Conservation (phyloP, 30 jellyfish, hydroid and myxozoan genomes). For the Turritopsis rubra region DNA sequence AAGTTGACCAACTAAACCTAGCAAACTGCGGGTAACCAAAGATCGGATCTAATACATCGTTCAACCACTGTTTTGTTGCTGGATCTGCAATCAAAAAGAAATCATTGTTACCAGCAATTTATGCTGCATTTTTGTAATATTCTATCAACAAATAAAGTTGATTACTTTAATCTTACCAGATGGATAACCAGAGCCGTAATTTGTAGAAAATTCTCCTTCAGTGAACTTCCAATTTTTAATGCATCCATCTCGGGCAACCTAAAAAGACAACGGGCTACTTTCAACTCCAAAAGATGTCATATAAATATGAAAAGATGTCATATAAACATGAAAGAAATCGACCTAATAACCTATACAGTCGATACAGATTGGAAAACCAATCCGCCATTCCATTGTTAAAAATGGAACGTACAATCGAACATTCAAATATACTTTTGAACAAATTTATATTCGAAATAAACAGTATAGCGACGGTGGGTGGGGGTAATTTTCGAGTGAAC, state of each 20-base stretch:
- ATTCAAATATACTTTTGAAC: too few species aligned
- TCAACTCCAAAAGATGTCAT: too few species aligned
- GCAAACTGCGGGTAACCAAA: slow-evolving; percentile 93
- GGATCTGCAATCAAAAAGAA: slow-evolving; percentile 55
- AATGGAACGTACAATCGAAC: too few species aligned
- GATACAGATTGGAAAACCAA: too few species aligned
- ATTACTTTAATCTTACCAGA: slow-evolving; percentile 53
- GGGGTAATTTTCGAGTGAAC: too few species aligned
- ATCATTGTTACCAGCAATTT: background rate
- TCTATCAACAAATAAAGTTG: background rate
- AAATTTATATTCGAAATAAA: too few species aligned
- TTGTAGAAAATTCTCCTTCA: slow-evolving; percentile 46
- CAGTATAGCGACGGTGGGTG: too few species aligned
- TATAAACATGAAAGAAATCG: background rate
- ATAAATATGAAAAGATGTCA: too few species aligned
- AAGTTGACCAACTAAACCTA: slow-evolving; percentile 96
- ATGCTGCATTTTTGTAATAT: background rate
- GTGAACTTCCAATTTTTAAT: slow-evolving; percentile 61
- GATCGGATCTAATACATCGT: slow-evolving; percentile 62
- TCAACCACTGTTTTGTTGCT: slow-evolving; percentile 75
- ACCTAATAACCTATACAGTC: too few species aligned
- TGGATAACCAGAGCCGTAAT: slow-evolving; percentile 94
- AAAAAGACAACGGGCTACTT: too few species aligned
- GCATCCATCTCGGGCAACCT: slow-evolving; percentile 88
- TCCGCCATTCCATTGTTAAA: too few species aligned